Evolutionary conservation across 2,797 vertebrate genomes (phyloP).

Genomic region (Octomys mimax): DNA sequence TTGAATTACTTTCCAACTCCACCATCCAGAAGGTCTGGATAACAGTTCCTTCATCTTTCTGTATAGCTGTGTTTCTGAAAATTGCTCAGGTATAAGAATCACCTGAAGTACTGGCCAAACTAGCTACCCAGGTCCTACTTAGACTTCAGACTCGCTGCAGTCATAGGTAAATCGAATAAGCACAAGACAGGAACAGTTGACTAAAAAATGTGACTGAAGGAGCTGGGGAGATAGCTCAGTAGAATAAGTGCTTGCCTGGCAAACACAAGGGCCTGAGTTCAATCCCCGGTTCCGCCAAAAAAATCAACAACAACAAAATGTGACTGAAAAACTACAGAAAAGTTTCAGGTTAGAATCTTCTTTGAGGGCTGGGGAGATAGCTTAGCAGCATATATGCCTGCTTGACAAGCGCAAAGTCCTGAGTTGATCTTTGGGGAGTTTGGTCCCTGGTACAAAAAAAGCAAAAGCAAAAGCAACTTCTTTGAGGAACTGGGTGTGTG

Average conservation of each 20-base stretch:
- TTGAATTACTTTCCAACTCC: background rate
- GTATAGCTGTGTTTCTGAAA: background rate
- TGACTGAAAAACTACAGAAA: constrained; percentile 19
- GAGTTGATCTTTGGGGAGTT: background rate
- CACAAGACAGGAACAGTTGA: background rate
- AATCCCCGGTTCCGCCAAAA: no score
- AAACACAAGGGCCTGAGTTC: no score
- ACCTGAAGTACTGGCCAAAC: constrained; percentile 19
- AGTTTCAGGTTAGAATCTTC: background rate
- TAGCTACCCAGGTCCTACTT: background rate
- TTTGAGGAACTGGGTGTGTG: background rate
- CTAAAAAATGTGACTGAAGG: constrained; percentile 18
- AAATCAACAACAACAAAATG: background rate
- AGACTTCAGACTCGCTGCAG: background rate
- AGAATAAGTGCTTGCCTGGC: no score
- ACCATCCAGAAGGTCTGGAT: background rate
- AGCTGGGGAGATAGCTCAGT: no score
- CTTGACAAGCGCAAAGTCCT: background rate
- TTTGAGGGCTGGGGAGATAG: background rate
- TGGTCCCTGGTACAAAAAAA: background rate
- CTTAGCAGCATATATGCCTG: background rate
- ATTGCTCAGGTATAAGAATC: background rate
- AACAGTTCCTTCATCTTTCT: background rate
- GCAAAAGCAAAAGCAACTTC: no score
- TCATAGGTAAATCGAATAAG: constrained; percentile 11